These are phyloP conservation scores for Dromius quadrimaculatus DNA, from an alignment of 2,888 invertebrate genomes.

Conservation along the genomic window DNA sequence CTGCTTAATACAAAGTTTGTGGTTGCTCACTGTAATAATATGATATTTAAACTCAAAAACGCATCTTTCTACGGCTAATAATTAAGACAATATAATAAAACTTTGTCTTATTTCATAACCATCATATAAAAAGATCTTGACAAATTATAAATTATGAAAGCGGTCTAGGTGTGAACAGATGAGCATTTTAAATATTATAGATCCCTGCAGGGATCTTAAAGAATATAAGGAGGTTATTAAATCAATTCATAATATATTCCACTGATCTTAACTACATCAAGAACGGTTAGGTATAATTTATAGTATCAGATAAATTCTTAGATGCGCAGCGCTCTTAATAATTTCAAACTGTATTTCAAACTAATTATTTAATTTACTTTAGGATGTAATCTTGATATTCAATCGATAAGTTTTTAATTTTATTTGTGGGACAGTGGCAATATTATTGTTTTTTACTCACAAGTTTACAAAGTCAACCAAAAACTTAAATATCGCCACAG, in stretches of 20 bases:
- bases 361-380: conserved; percentile 32
- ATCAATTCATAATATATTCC: conserved; percentile 11
- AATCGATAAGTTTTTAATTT: not conserved
- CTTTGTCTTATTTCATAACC: too few species aligned
- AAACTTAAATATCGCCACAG: conserved; percentile 22
- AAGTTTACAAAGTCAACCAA: too few species aligned
- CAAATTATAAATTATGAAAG: conserved; percentile 8
- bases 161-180: conserved; percentile 22
- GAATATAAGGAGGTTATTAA: conserved; percentile 27
- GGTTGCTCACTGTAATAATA: too few species aligned
- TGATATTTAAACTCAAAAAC: too few species aligned
- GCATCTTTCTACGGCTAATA: too few species aligned
- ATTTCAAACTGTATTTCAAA: conserved; percentile 15
- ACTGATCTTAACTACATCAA: not conserved
- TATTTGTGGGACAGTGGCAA: too few species aligned
- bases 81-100: too few species aligned
- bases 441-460: not conserved
- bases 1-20: too few species aligned
- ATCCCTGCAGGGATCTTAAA: conserved; percentile 1
- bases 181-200: conserved; percentile 28
- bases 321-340: not conserved
- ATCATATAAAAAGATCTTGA: too few species aligned
- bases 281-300: conserved; percentile 36
- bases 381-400: conserved; percentile 24
- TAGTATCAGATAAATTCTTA: conserved; percentile 34